Evolutionary conservation across 30 jellyfish, hydroid and myxozoan species (phyloP), one percentile per base, ranked within the genome.

Genomic region (Mastigias papua): DNA sequence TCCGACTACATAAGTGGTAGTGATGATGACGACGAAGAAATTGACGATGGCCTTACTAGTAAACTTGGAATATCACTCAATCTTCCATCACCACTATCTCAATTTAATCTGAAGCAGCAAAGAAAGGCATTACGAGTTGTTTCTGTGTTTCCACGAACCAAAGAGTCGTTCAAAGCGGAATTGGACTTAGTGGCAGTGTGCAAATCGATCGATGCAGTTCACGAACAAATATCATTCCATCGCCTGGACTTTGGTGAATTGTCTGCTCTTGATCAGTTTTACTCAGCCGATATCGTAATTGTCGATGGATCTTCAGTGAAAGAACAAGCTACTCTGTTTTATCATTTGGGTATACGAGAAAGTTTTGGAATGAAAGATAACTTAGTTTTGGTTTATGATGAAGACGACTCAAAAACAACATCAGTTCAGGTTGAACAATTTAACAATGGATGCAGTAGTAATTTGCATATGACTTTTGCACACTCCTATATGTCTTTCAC

Each of bases 361-460:
- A 95, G 99, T 76, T 91, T 96, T 90, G 99, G 99, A 60, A 88
- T 95, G 99, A 95, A 90, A 48, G 99, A 90, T 33, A 95, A 95
- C 69, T 51, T 89, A 35, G 97, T 95, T 23, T 82, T 95, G 29
- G 94, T 91, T 0, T 69, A 87, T 22, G 97, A 90, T 78, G 95
- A 66, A 17, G 90, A 88, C 19, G 62, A 50, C 20, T 92, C 92
- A 0, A 86, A 81, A 66, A 95, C 97, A 26, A 27, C 98, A 10
- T 90, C 97, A 49, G 78, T 95, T n/a, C 92, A 86, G 97, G 99
- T 93, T 48, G 61, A 32, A 4, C 69, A 16, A 3, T 2, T 57
- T 57, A 11, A 5, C 11, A n/a, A n/a, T n/a, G n/a, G n/a, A n/a
- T n/a, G n/a, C n/a, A n/a, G n/a, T n/a, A n/a, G n/a, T n/a, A n/a